Evolutionary conservation across 2,888 invertebrate genomes (phyloP), one percentile per base, ranked within the genome.

Genomic region (Leptopterna dolabrata): DNA sequence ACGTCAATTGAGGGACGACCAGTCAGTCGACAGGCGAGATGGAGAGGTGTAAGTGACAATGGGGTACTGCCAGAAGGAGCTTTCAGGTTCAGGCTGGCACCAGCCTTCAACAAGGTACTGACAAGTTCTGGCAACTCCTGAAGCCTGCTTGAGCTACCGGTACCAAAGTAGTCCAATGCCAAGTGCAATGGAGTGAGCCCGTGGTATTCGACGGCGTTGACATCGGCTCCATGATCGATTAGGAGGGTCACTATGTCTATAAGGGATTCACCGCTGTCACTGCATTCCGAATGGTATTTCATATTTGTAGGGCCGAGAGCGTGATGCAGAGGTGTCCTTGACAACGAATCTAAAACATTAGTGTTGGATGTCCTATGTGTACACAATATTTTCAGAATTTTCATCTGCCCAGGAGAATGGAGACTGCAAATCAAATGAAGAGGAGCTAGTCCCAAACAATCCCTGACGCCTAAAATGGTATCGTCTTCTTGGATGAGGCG

Each of bases 381-480:
- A 16, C 51, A 55, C n/a, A 81, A 30, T 9, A 43, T 0, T 7
- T 55, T 30, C 29, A 81, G 24, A 14, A 55, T 55, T 16, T 24
- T 24, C 30, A 30, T 29, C 30, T 81, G 81, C 11, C 81, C 81
- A n/a, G 81, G 81, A 16, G 81, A 81, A 36, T 47, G 81, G 13
- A 81, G 30, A 43, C 81, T 51, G 30, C 81, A 81, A n/a, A 81
- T 30, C 81, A 81, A 81, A 27, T 81, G 81, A 19, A 81, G 55
- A 36, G 81, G 81, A 0, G 51, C 14, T n/a, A 30, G 30, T 14
- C 81, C 55, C 29, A 36, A 9, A n/a, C 27, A 47, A 29, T 81
- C 81, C 29, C 73, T 30, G 3, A 19, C 16, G 16, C 36, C 36
- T n/a, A 76, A 1, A 0, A 41, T n/a, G 16, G 27, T 9, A 9